Conservation (phyloP, 2,888 invertebrate species). For the Lasioglossum marginatum region DNA sequence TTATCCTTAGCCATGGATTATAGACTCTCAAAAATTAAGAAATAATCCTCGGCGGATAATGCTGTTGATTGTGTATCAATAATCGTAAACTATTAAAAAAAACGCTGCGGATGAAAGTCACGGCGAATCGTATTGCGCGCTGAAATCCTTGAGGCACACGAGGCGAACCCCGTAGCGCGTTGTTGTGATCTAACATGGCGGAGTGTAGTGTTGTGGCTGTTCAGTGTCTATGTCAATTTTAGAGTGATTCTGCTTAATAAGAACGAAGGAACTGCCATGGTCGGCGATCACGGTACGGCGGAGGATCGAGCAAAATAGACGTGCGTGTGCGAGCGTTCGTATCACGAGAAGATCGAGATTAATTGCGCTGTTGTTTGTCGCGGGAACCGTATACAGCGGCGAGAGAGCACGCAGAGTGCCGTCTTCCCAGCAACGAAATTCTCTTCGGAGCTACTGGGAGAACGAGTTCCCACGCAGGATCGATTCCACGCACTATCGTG, state of each 20-base stretch:
- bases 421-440: slow-evolving; percentile 64
- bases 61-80: neutral
- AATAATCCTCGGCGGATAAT: neutral
- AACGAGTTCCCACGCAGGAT: slow-evolving; percentile 24
- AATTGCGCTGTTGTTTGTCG: slow-evolving; percentile 61
- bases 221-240: slow-evolving; percentile 86
- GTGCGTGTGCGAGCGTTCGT: slow-evolving; percentile 48
- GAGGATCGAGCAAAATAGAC: slow-evolving; percentile 61
- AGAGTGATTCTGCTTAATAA: slow-evolving; percentile 76
- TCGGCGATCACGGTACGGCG: slow-evolving; percentile 56
- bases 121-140: slow-evolving; percentile 74
- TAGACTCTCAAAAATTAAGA: neutral
- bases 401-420: slow-evolving; percentile 66
- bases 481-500: slow-evolving; percentile 18
- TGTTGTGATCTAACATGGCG: slow-evolving; percentile 90
- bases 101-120: neutral
- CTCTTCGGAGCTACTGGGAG: slow-evolving; percentile 36
- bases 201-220: slow-evolving; percentile 88
- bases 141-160: slow-evolving; percentile 84
- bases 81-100: neutral
- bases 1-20: too few species aligned
- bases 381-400: slow-evolving; percentile 72
- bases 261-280: slow-evolving; percentile 69
- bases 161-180: slow-evolving; percentile 88
- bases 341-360: slow-evolving; percentile 45